Evolutionary conservation across 2,888 invertebrate genomes (phyloP), one percentile per base, ranked within the genome.

Genomic region (Cryptosula pallasiana): DNA sequence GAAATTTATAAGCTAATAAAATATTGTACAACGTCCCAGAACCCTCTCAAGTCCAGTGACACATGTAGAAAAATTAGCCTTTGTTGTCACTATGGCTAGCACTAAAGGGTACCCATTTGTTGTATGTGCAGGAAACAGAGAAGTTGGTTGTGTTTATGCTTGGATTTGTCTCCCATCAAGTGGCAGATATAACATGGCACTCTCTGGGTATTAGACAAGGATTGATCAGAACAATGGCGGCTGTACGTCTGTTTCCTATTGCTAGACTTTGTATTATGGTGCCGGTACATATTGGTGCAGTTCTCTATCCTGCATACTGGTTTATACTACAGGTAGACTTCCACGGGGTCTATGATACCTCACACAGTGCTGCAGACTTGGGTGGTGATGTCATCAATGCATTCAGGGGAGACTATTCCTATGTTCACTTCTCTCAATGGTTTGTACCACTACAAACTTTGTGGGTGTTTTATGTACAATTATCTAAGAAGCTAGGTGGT

Each of bases 131-230:
- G 77, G 72, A 69, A 2, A 79, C 81, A 73, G 79, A 81, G 76
- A 83, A 82, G 76, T 75, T 83, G 72, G 80, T 83, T 29, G 81
- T 78, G 20, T 83, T 83, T 71, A 74, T 81, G 73, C 76, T 83
- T 73, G 82, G 80, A 9, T 73, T 81, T 27, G 77, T 79, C n/a
- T 78, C 79, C 1, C 83, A 83, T 73, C 81, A 81, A 74, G 79
- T 81, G n/a, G 80, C 83, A 23, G 83, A 83, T 72, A 76, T 82
- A 29, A 75, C 78, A 25, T 83, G 83, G 83, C 83, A 83, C 75
- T 80, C 80, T 73, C 76, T 83, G 20, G 82, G 81, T 9, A 79
- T 83, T 29, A 74, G 77, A 2, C 81, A 82, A 73, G 83, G 83
- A 13, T 83, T 82, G 71, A 76, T 83, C 2, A 74, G 75, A 25